A percentile compares a stretch with the other conserved stretches of the same genome.
Evolutionary conservation across 1,140 invertebrate species (phyloP).

Genomic region (Colletes latitarsis): DNA sequence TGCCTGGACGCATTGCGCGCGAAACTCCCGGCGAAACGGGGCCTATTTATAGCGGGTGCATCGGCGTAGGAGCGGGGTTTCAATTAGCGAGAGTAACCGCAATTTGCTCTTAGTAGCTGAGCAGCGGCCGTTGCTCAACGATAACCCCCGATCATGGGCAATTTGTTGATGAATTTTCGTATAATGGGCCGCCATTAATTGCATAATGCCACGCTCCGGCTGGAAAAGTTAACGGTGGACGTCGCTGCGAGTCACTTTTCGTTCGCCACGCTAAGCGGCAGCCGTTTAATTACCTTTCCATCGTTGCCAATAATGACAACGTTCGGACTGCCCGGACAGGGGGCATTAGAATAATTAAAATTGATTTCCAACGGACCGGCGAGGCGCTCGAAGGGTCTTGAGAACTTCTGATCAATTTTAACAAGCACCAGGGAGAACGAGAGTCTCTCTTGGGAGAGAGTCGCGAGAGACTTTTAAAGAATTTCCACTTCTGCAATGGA

Average conservation of each 20-base stretch:
- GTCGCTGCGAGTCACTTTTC: background rate
- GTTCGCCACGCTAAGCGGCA: background rate
- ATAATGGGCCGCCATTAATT: constrained; percentile 37
- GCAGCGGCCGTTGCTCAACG: constrained; percentile 21
- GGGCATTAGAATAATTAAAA: constrained; percentile 37
- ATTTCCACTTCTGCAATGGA: too few relatives aligned
- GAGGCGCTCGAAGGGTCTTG: background rate
- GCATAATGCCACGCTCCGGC: constrained; percentile 34
- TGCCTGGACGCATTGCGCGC: constrained; percentile 55
- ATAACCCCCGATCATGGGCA: constrained; percentile 36
- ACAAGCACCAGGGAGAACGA: background rate
- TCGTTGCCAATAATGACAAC: constrained; percentile 6
- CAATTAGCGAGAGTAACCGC: constrained; percentile 60
- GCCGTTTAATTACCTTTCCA: constrained; percentile 28
- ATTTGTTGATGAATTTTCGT: constrained; percentile 49
- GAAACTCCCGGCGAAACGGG: constrained; percentile 52
- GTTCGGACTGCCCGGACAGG: background rate
- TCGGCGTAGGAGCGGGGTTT: constrained; percentile 40
- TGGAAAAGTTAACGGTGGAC: constrained; percentile 33
- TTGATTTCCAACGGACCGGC: constrained; percentile 3
- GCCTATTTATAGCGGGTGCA: constrained; percentile 62
- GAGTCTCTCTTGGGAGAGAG: background rate
- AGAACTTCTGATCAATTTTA: background rate
- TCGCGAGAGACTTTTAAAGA: background rate
- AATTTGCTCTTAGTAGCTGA: constrained; percentile 49